Evolutionary conservation across 2,888 invertebrate species (phyloP), one percentile per base, ranked within the genome.

Genomic region (Aricia artaxerxes): DNA sequence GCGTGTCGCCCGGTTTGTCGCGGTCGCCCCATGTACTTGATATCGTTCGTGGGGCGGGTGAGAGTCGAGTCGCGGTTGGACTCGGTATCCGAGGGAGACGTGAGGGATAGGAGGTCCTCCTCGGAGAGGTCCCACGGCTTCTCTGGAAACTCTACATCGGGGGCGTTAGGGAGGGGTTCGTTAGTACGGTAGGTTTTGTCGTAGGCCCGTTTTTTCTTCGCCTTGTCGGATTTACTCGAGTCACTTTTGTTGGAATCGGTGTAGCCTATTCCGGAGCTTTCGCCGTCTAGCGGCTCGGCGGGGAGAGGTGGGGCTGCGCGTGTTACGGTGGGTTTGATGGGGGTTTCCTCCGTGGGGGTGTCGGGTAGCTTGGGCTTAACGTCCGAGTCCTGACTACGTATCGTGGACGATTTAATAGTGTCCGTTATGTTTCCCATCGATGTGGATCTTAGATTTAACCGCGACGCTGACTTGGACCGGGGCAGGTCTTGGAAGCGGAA

Each of bases 151-250:
- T 97, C 97, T 84, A 96, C 95, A 82, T 96, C 95, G 69, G 98
- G 97, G 86, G 96, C 95, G 83, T 95, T 95, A 0, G 96, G 95
- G 83, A 98, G 91, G 78, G 98, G 98, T 92, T 98, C 98, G 87
- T 97, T 95, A 11, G 98, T 98, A 83, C 96, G 95, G 89, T 98
- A 98, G 78, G 96, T 96, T 90, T 96, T 96, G 87, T 98, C 98
- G 89, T 98, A 98, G 83, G 95, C 96, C 83, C 97, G 95, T 84
- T 96, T 95, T 89, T 97, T 97, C 91, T 96, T 96, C 78, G 95
- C 93, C 83, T 95, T 95, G 81, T 95, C 95, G 13, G 92, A 93
- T 86, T 95, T 95, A 31, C 89, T 90, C 1, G 93, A 92, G 82
- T 95, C 95, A 82, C 94, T 95, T 83, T 90, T 93, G 83, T 90